Percentiles rank a stretch among this genome's conserved stretches.
phyloP scores from a whole-genome alignment of 2,888 invertebrate genomes.

The Disparrhopalites patrizii region DNA sequence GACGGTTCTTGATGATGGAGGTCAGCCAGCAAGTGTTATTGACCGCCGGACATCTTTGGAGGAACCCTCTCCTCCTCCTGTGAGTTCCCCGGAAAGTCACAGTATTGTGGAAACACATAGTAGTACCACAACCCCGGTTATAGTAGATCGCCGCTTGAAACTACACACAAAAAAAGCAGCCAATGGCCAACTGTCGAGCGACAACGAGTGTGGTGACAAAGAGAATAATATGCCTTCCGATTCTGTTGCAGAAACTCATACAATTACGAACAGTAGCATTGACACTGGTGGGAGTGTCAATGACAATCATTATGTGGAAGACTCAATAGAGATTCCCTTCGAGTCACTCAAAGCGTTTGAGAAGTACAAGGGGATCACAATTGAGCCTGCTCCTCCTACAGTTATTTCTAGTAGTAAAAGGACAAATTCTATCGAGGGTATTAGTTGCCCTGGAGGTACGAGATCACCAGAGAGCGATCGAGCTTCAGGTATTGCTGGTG shows the following conservation, averaged over 20 bases:
- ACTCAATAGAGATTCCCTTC: neutral
- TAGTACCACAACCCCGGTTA: neutral
- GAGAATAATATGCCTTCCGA: conserved; percentile 25
- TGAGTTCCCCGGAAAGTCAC: no score
- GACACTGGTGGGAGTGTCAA: neutral
- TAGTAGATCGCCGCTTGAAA: conserved; percentile 7
- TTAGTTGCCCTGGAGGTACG: conserved; percentile 10
- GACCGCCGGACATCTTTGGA: neutral
- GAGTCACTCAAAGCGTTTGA: neutral
- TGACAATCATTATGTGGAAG: no score
- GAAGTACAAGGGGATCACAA: neutral
- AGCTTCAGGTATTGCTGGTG: conserved; percentile 8
- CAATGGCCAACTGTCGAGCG: conserved; percentile 9
- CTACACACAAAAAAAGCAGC: neutral
- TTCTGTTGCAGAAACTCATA: conserved; percentile 5
- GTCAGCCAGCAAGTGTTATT: neutral
- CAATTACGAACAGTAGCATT: neutral
- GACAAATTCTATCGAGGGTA: no score
- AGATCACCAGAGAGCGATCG: conserved; percentile 25
- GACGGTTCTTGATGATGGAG: neutral
- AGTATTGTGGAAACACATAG: no score
- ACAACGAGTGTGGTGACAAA: conserved; percentile 17
- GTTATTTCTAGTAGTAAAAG: neutral
- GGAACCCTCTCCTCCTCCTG: neutral
- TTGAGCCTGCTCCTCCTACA: neutral